phyloP scores from a whole-genome alignment of 2,797 vertebrate genomes.

The Jordanella pulchra region DNA sequence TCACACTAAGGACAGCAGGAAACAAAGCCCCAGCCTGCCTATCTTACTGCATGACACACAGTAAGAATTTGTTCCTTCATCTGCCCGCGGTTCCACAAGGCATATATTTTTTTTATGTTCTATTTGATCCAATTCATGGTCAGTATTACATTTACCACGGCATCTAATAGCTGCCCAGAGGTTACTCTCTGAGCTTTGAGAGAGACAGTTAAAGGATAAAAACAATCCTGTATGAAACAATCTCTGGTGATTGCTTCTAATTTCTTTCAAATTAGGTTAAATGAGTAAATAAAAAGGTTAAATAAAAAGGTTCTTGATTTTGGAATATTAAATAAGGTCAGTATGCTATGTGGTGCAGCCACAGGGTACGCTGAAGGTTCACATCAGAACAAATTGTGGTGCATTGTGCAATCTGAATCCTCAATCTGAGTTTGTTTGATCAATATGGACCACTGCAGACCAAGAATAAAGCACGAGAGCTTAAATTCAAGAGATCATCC shows the following conservation, averaged over 20 bases:
- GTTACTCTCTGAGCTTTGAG: background rate
- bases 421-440: no score
- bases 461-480: no score
- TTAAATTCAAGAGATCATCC: no score
- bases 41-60: constrained; percentile 19
- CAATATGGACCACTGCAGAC: no score
- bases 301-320: background rate
- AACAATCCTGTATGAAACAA: background rate
- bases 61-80: constrained; percentile 18
- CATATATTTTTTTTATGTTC: constrained; percentile 10
- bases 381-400: no score
- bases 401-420: no score
- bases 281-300: background rate
- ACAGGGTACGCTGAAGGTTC: no score
- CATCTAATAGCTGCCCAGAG: constrained; percentile 10
- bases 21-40: constrained; percentile 18
- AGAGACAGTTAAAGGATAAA: background rate
- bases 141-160: background rate
- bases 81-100: constrained; percentile 12
- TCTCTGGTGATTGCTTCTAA: background rate
- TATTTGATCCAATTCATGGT: background rate
- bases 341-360: background rate
- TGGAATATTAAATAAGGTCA: background rate
- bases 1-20: constrained; percentile 29
- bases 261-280: background rate